Evolutionary conservation across 1,140 invertebrate genomes (phyloP).

Genomic region (Temnothorax longispinosus): DNA sequence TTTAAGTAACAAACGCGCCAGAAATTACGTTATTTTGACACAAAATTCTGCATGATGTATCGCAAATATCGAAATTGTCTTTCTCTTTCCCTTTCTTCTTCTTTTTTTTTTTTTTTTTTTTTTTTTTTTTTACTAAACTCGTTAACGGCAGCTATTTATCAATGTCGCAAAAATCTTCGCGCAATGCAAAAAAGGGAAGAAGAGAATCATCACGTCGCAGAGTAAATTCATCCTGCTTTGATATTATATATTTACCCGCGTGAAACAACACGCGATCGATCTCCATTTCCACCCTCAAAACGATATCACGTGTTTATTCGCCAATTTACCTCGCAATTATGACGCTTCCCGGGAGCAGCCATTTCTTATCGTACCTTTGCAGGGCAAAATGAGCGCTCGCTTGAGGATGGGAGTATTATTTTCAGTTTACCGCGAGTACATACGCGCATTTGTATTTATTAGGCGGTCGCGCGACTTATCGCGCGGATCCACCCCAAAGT

Average conservation of each 20-base stretch:
- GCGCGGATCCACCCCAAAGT: constrained; percentile 17
- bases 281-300: constrained; percentile 30
- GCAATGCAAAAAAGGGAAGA: not conserved
- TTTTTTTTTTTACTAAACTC: constrained; percentile 28
- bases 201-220: not conserved
- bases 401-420: constrained; percentile 48
- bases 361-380: constrained; percentile 46
- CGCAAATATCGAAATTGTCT: constrained; percentile 30
- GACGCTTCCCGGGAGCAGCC: not conserved
- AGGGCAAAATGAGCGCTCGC: not conserved
- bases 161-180: constrained; percentile 53
- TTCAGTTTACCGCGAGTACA: constrained; percentile 59
- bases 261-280: not conserved
- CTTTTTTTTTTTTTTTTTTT: not conserved
- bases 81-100: not conserved
- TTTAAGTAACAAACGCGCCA: constrained; percentile 47
- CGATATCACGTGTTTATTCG: constrained; percentile 37
- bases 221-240: constrained; percentile 3
- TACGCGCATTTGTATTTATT: constrained; percentile 70
- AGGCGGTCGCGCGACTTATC: constrained; percentile 43
- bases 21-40: constrained; percentile 53
- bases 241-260: constrained; percentile 33
- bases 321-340: not conserved
- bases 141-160: constrained; percentile 58
- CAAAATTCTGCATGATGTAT: constrained; percentile 12